These are phyloP conservation scores for Platalea minor DNA, from an alignment of 2,797 vertebrate species.

Conservation along the genomic window DNA sequence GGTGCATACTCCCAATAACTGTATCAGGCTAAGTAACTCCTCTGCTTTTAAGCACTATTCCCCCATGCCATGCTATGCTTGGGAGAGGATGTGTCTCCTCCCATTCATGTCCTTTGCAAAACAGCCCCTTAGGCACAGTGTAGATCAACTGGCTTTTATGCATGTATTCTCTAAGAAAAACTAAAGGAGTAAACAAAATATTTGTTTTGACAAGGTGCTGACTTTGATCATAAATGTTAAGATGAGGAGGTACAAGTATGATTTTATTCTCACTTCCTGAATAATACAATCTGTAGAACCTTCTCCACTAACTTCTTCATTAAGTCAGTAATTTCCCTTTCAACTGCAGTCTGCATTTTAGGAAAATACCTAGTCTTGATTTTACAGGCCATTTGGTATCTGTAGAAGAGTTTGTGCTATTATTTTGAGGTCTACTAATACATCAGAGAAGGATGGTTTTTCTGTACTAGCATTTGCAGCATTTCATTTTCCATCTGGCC, in stretches of 20 bases:
- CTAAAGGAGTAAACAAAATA: constrained; percentile 3
- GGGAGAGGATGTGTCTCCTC: background rate
- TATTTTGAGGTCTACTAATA: background rate
- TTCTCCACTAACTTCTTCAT: background rate
- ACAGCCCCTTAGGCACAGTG: background rate
- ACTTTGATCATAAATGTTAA: constrained; percentile 8
- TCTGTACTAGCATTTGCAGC: background rate
- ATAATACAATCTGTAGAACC: background rate
- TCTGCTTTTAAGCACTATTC: background rate
- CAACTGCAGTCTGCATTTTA: background rate
- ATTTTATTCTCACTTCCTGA: background rate
- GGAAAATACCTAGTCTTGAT: background rate
- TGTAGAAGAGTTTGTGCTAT: background rate
- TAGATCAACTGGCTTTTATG: background rate
- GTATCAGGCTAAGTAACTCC: background rate
- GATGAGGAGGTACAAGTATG: background rate
- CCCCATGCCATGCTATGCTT: background rate
- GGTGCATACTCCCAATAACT: background rate
- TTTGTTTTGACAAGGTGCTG: background rate
- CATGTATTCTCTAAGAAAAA: background rate
- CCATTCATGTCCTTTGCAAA: background rate
- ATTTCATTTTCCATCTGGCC: background rate
- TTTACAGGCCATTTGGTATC: background rate
- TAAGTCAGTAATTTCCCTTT: background rate
- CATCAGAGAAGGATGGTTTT: background rate